Percentiles rank a stretch among this genome's conserved stretches.
Conservation (phyloP, 2,888 invertebrate genomes). For the Acanthoscelides obtectus region DNA sequence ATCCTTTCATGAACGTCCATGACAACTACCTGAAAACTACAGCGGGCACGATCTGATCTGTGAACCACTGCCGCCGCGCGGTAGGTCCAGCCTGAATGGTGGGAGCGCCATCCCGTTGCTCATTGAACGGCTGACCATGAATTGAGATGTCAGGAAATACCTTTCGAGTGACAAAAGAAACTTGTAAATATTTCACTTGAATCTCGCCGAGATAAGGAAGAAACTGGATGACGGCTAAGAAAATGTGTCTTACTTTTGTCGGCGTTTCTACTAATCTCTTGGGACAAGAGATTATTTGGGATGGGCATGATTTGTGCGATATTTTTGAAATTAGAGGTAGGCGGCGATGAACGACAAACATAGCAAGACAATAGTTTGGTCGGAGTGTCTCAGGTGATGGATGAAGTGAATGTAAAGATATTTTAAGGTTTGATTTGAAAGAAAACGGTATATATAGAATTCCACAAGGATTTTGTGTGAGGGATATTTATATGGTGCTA, state of each 20-base stretch:
- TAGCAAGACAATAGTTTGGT: background rate
- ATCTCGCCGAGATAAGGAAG: constrained; percentile 4
- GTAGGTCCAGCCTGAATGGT: constrained; percentile 21
- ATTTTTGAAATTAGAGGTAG: background rate
- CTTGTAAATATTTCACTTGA: constrained; percentile 41
- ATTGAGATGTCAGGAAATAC: constrained; percentile 44
- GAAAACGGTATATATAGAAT: background rate
- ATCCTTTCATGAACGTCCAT: background rate
- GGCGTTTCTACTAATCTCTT: background rate
- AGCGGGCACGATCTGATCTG: background rate
- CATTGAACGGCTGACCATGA: constrained; percentile 36
- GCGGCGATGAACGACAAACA: background rate
- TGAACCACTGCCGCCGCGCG: constrained; percentile 6
- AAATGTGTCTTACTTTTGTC: background rate
- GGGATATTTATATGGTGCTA: background rate
- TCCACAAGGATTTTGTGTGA: background rate
- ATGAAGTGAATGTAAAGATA: background rate
- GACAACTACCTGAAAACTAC: background rate
- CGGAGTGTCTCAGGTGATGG: background rate
- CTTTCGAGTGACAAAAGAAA: constrained; percentile 37
- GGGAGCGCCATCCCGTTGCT: constrained; percentile 23
- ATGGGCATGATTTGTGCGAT: background rate
- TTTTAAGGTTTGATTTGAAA: background rate
- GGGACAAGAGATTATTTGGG: background rate
- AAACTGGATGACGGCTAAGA: background rate